Evolutionary conservation across 2,888 invertebrate genomes (phyloP), one percentile per base, ranked within the genome.

Genomic region (Pachymerium ferrugineum): DNA sequence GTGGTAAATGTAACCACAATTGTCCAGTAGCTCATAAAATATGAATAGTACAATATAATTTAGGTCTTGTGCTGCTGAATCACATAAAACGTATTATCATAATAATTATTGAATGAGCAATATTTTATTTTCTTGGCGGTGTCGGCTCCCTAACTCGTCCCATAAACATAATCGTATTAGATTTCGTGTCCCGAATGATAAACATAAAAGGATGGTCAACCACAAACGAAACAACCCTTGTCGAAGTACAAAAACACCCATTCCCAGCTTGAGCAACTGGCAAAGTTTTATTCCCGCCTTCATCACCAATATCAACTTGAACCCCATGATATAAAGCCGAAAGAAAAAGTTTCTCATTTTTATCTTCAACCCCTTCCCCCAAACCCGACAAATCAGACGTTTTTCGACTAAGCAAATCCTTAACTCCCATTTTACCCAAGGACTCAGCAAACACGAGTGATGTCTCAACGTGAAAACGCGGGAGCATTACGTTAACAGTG

Each of bases 191-290:
- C 6, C 75, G 67, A 31, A 78, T 76, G 10, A 77, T 12, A 75
- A 78, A 78, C 54, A 78, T n/a, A 75, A 78, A 78, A 12, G 78
- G 78, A 8, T 77, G 72, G 75, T 78, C 74, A 22, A 74, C 77
- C 67, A 62, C 47, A 74, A 78, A 78, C 30, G 29, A 28, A 16
- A 70, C 73, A 5, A 72, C 68, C 6, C 33, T 1, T 31, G n/a
- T 28, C 8, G 22, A 22, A n/a, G n/a, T 28, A 14, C 73, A 73
- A 33, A 73, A 33, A 42, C 73, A 73, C 14, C 67, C 62, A 28
- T 29, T 31, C 1, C 31, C 19, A 1, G 35, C 73, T 14, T 33
- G n/a, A 0, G 73, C 33, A 22, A 73, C 73, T 8, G 30, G 22
- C 35, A 31, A 19, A 12, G 25, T 33, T 14, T 25, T 67, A 1